Evolutionary conservation across 2,888 invertebrate species (phyloP).

Genomic region (Morpho helenor): DNA sequence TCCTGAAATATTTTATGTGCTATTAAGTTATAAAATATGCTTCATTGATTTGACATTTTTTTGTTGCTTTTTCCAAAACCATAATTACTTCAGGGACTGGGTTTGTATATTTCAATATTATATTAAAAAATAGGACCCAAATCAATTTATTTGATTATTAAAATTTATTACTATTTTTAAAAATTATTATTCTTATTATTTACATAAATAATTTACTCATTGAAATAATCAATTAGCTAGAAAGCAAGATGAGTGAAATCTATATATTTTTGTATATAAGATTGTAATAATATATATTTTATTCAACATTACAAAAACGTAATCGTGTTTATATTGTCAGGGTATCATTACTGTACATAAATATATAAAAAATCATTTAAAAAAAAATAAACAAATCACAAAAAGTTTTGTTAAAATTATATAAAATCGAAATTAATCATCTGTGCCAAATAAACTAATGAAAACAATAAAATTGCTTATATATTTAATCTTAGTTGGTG

Average conservation of each 20-base stretch:
- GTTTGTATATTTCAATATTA: too few species aligned
- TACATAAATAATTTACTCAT: slow-evolving; percentile 1
- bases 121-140: too few species aligned
- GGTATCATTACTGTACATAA: slow-evolving; percentile 29
- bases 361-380: slow-evolving; percentile 15
- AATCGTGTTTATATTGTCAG: slow-evolving; percentile 27
- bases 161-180: too few species aligned
- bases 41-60: too few species aligned
- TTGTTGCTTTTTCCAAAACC: too few species aligned
- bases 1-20: too few species aligned
- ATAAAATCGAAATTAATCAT: slow-evolving; percentile 13
- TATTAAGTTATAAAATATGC: too few species aligned
- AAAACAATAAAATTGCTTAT: slow-evolving; percentile 10
- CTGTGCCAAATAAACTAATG: slow-evolving; percentile 24
- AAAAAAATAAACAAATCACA: slow-evolving; percentile 7
- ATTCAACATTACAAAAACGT: slow-evolving; percentile 12
- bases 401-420: slow-evolving; percentile 14
- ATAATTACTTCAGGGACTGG: too few species aligned
- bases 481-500: slow-evolving; percentile 31
- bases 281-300: slow-evolving; percentile 18
- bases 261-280: slow-evolving; percentile 36
- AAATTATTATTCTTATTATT: slow-evolving; percentile 1
- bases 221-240: slow-evolving; percentile 33
- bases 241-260: slow-evolving; percentile 10
- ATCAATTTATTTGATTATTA: too few species aligned